Percentiles rank a stretch among this genome's conserved stretches.
Evolutionary conservation across 2,797 vertebrate genomes (phyloP).

Genomic region (Pogonophryne albipinna): DNA sequence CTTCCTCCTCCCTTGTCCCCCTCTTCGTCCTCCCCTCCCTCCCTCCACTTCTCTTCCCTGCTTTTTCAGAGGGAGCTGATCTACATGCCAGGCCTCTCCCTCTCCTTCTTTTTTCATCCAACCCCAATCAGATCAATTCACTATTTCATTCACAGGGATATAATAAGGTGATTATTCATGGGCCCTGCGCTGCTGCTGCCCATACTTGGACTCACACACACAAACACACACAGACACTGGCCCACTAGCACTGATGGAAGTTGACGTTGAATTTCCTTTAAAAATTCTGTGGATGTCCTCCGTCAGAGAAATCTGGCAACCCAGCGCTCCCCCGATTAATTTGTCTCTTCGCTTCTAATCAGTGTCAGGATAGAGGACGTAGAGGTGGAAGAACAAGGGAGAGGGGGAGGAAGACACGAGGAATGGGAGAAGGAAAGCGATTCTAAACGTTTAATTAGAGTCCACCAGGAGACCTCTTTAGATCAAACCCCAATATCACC

Average conservation of each 20-base stretch:
- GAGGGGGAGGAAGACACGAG: slow-evolving; percentile 23
- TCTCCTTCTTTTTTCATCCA: slow-evolving; percentile 59
- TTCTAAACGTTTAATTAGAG: slow-evolving; percentile 65
- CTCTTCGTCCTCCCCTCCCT: slow-evolving; percentile 1
- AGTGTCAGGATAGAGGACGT: slow-evolving; percentile 75
- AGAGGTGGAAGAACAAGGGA: slow-evolving; percentile 31
- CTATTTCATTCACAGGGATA: slow-evolving; percentile 77
- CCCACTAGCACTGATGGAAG: slow-evolving; percentile 75
- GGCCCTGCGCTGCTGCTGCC: slow-evolving; percentile 44
- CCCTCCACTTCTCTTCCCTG: slow-evolving; percentile 15
- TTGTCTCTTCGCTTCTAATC: slow-evolving; percentile 85
- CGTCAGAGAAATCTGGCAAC: slow-evolving; percentile 72
- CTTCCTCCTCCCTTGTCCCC: slow-evolving; percentile 13
- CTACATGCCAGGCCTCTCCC: slow-evolving; percentile 54
- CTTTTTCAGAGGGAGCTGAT: slow-evolving; percentile 48
- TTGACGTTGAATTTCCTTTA: slow-evolving; percentile 82
- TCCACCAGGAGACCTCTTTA: slow-evolving; percentile 42
- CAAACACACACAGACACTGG: slow-evolving; percentile 27
- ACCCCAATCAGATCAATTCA: slow-evolving; percentile 81
- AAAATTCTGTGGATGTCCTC: slow-evolving; percentile 81
- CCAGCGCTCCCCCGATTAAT: slow-evolving; percentile 79
- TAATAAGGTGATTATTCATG: slow-evolving; percentile 85
- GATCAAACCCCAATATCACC: slow-evolving; percentile 41
- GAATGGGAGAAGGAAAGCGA: slow-evolving; percentile 25
- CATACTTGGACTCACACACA: slow-evolving; percentile 20